phyloP scores from a whole-genome alignment of 2,888 invertebrate species.

The Bombyx huttoni region DNA sequence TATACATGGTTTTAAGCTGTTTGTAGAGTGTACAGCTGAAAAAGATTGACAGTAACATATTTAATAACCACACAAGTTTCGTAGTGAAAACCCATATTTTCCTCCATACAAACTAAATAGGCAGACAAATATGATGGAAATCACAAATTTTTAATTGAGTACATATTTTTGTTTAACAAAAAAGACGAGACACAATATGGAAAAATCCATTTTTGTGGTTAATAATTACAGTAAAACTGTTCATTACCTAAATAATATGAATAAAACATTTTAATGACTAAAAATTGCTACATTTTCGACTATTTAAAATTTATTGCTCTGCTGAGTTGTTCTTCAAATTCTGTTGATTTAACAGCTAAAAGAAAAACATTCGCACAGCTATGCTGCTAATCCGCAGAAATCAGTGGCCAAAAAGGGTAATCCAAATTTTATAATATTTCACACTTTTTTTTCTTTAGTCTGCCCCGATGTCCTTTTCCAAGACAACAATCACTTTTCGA shows the following conservation, averaged over 20 bases:
- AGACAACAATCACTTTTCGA: slow-evolving; percentile 32
- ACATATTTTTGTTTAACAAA: neutral
- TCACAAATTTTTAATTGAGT: neutral
- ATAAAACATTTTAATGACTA: too few species aligned
- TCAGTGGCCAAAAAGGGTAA: neutral
- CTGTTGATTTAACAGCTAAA: too few species aligned
- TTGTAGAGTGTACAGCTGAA: slow-evolving; percentile 37
- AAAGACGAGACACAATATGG: too few species aligned
- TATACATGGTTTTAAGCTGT: slow-evolving; percentile 44
- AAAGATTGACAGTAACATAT: slow-evolving; percentile 7
- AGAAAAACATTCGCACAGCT: neutral
- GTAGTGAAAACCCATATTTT: too few species aligned
- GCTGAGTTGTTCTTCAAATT: too few species aligned
- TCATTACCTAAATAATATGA: too few species aligned
- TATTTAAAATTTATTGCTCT: too few species aligned
- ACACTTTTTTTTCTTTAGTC: slow-evolving; percentile 24
- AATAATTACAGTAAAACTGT: too few species aligned
- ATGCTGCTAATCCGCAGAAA: neutral
- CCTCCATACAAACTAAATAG: neutral
- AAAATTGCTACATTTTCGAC: too few species aligned
- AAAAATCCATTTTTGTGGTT: too few species aligned
- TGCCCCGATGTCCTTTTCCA: slow-evolving; percentile 49
- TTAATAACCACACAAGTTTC: neutral
- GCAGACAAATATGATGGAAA: too few species aligned
- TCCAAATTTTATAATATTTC: slow-evolving; percentile 20